Evolutionary conservation across 2,797 vertebrate genomes (phyloP).

Genomic region (Acanthis flammea): DNA sequence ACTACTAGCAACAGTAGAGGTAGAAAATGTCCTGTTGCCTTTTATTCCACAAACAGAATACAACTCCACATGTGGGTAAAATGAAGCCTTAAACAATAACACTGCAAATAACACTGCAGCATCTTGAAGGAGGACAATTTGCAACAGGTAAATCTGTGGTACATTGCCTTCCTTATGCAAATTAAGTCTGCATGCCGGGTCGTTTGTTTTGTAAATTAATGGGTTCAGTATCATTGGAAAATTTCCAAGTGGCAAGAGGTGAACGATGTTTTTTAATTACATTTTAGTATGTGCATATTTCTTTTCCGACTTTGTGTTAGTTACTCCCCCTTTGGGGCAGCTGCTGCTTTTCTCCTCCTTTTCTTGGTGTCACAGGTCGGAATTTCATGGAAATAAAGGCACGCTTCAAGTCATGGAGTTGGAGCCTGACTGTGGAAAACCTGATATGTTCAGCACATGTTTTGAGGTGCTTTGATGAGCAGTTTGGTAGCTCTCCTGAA

Average conservation of each 20-base stretch:
- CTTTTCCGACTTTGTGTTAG: neutral
- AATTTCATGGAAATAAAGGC: neutral
- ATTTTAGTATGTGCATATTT: neutral
- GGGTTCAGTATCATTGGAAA: neutral
- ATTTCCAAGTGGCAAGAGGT: neutral
- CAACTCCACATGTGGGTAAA: neutral
- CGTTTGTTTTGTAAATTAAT: neutral
- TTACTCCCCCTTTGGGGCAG: neutral
- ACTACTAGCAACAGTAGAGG: neutral
- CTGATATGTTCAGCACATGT: constrained; percentile 12
- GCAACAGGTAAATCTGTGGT: neutral
- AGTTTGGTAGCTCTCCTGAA: neutral
- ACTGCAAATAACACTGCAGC: accelerated
- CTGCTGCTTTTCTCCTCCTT: neutral
- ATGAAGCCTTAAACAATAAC: neutral
- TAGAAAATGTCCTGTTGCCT: constrained; percentile 4
- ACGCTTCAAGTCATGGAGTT: neutral
- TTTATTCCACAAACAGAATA: neutral
- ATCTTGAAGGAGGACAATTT: neutral
- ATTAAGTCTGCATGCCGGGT: neutral
- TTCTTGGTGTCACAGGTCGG: neutral
- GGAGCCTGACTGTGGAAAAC: neutral
- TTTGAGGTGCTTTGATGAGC: neutral
- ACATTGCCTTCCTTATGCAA: neutral
- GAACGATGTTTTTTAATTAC: neutral